Base-by-base conservation (phyloP, 1,140 invertebrate genomes). In the Drosophila navojoa region DNA sequence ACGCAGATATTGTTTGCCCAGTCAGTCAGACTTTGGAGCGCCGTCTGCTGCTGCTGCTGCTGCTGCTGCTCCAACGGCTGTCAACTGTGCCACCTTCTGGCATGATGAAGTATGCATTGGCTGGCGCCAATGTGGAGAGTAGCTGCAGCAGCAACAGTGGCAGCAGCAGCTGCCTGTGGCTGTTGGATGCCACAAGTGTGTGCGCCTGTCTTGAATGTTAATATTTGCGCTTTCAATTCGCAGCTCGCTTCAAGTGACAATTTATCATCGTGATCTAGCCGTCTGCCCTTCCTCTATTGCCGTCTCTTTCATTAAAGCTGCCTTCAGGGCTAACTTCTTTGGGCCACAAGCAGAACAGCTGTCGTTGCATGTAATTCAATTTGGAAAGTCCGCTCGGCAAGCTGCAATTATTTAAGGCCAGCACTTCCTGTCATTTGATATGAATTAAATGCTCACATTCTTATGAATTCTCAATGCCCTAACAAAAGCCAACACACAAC, bases 181-280 rank as follows among this genome's bases (percentile, higher is more conserved):
- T 32, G 73, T 22, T 76, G 27, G 44, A 70, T 78, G 79, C 79
- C 79, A 82, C 79, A 81, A 81, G 80, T 82, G 80, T 79, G 71
- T 70, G 63, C 72, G 77, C 61, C 64, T 75, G 80, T 73, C 80
- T 82, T 82, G 81, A 84, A 84, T 82, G 81, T 84, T 80, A 84
- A 84, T 84, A 84, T 84, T 84, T 84, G 76, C 80, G 70, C 80
- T 79, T 84, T 84, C 80, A 85, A 85, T 84, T 85, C 75, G 64
- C 77, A 73, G 68, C 35, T 58, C 64, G 67, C 19, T 63, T 70
- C 58, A 62, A 74, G 71, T 74, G 67, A 70, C 67, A 74, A 74
- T 74, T 74, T 74, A 70, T 74, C 71, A 74, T 70, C 38, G 38
- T 49, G 50, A 58, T 42, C 53, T 53, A 32, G 55, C 57, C 61